phyloP scores from a whole-genome alignment of 1,140 invertebrate species.

The Drosophila serrata region DNA sequence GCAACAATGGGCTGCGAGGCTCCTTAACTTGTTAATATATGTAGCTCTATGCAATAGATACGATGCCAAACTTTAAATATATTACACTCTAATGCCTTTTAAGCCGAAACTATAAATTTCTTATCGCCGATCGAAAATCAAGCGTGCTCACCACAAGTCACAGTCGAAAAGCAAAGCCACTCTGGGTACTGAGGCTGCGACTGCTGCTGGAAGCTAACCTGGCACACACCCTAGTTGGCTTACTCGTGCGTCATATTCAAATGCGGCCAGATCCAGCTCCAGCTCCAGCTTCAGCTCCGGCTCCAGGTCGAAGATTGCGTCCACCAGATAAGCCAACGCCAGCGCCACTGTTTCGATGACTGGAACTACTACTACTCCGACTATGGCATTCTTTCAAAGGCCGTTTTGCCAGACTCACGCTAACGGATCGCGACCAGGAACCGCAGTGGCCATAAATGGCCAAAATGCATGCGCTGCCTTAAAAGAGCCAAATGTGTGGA shows the following conservation, averaged over 20 bases:
- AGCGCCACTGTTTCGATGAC: conserved; percentile 72
- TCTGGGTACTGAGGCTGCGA: conserved; percentile 9
- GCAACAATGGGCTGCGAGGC: conserved; percentile 62
- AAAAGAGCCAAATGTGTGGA: conserved; percentile 78
- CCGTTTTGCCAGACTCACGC: conserved; percentile 56
- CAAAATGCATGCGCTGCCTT: conserved; percentile 72
- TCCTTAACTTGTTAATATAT: conserved; percentile 47
- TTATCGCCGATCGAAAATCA: conserved; percentile 80
- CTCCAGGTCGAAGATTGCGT: conserved; percentile 71
- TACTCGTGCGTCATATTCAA: conserved; percentile 82
- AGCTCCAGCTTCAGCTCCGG: conserved; percentile 19
- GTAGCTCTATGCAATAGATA: conserved; percentile 52
- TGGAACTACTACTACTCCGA: conserved; percentile 18
- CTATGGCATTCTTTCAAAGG: conserved; percentile 78
- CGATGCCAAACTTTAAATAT: conserved; percentile 78
- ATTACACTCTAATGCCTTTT: conserved; percentile 82
- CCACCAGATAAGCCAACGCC: conserved; percentile 69
- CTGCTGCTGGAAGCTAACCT: conserved; percentile 19
- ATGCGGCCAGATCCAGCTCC: conserved; percentile 52
- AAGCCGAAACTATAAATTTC: conserved; percentile 83
- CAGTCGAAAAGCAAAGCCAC: conserved; percentile 50
- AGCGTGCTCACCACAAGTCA: conserved; percentile 75
- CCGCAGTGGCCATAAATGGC: conserved; percentile 69
- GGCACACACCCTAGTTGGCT: conserved; percentile 76
- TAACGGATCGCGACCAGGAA: conserved; percentile 74